phyloP scores from a whole-genome alignment of 2,888 invertebrate genomes.

The Dasysyrphus tricinctus region DNA sequence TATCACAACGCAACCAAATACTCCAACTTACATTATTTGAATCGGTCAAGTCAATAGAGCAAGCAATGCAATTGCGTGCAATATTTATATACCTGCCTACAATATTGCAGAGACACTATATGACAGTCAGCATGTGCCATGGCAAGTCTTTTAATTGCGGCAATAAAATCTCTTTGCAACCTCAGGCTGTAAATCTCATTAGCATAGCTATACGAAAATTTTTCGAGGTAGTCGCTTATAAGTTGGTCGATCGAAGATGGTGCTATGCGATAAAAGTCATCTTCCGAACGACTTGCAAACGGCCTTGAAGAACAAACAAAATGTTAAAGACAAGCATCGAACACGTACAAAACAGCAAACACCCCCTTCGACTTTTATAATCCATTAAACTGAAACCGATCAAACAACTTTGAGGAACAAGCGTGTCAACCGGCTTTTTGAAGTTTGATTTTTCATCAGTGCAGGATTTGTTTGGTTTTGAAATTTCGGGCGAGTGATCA shows the following conservation, averaged over 20 bases:
- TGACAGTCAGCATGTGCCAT: constrained; percentile 39
- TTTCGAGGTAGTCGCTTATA: background rate
- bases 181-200: constrained; percentile 52
- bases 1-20: background rate
- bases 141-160: constrained; percentile 46
- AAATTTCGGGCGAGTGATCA: background rate
- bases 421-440: constrained; percentile 58
- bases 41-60: constrained; percentile 23
- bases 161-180: constrained; percentile 52
- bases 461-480: background rate
- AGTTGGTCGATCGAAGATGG: background rate
- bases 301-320: constrained; percentile 65
- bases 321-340: constrained; percentile 62
- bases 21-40: background rate
- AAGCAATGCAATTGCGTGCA: constrained; percentile 34
- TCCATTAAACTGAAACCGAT: constrained; percentile 44
- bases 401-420: constrained; percentile 45
- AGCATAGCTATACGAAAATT: constrained; percentile 48
- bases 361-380: constrained; percentile 8
- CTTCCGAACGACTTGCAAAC: constrained; percentile 56
- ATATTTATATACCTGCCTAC: constrained; percentile 44
- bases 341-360: constrained; percentile 1
- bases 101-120: constrained; percentile 41
- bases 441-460: background rate
- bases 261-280: constrained; percentile 51